Evolutionary conservation across 2,797 vertebrate genomes (phyloP), one percentile per base, ranked within the genome.

Genomic region (Melanotaenia maccullochi): DNA sequence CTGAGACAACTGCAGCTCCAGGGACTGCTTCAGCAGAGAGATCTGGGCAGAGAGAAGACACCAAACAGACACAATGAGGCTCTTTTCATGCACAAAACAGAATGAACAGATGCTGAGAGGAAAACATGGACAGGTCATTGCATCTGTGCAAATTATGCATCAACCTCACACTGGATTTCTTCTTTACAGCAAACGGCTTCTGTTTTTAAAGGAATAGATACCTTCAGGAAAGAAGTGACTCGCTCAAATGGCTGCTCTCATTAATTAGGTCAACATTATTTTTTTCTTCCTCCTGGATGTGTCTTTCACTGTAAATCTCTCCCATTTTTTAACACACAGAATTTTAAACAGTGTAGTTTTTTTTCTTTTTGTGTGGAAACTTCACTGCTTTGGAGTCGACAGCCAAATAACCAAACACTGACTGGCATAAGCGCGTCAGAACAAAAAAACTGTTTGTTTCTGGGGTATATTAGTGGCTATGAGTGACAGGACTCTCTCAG

Each of bases 1-100:
- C 92, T 99, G 97, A 4, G 96, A 98, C 86, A 99, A 90, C 93
- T 99, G 98, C 83, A 99, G 94, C 93, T 99, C 97, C 93, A 99
- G 93, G 25, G 97, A 98, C 93, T 99, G 97, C 79, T 99, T 99
- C 84, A 99, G 79, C 51, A 99, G 90, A 24, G 98, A 98, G 89
- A 99, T 99, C 98, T 91, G 69, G n/a, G 24, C 40, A 42, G 38
- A 57, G 28, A 24, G 11, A 30, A 25, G 9, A 54, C 52, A 12
- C 20, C 16, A 25, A 18, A 5, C 28, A 44, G 20, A 55, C 7
- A 3, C 38, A 56, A 14, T n/a, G 22, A 51, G 49, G 49, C 49
- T 51, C 2, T 3, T 51, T 51, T 51, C 28, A 49, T 65, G 60
- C 14, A 9, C 16, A 30, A 35, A n/a, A 20, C 32, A 67, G 2